Percentiles rank a stretch among this genome's conserved stretches.
These are phyloP conservation scores for Boulengeromyrus knoepffleri DNA, from an alignment of 2,113 vertebrate species.

Conservation along the genomic window DNA sequence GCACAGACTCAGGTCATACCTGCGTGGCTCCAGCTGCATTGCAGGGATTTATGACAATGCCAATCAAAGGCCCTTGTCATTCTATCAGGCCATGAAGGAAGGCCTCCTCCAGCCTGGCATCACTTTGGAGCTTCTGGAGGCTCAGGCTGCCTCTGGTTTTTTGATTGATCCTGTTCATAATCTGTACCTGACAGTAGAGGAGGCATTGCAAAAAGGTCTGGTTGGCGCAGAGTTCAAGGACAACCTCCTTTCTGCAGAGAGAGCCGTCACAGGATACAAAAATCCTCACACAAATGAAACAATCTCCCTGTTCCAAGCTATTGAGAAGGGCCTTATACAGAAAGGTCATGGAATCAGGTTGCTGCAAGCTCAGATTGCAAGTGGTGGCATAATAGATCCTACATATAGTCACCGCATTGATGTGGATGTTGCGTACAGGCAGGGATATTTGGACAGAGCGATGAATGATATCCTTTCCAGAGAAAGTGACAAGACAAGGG, in stretches of 20 bases:
- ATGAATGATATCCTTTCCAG: slow-evolving; percentile 77
- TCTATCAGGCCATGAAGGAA: too few species aligned
- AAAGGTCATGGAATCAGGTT: slow-evolving; percentile 84
- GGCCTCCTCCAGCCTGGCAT: too few species aligned
- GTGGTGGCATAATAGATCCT: slow-evolving; percentile 90
- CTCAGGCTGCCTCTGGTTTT: slow-evolving; percentile 66
- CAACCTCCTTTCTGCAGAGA: slow-evolving; percentile 41
- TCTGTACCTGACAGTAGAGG: slow-evolving; percentile 72
- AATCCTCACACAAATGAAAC: slow-evolving; percentile 89
- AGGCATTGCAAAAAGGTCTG: slow-evolving; percentile 76
- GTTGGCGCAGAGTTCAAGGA: slow-evolving; percentile 88
- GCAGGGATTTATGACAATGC: too few species aligned
- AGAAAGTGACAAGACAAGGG: slow-evolving; percentile 74
- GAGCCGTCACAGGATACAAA: slow-evolving; percentile 33
- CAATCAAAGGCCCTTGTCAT: too few species aligned
- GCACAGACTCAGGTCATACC: too few species aligned
- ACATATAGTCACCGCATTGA: slow-evolving; percentile 82
- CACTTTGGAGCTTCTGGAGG: too few species aligned
- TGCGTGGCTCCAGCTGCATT: too few species aligned
- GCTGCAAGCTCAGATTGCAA: slow-evolving; percentile 92
- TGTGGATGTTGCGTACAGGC: slow-evolving; percentile 74
- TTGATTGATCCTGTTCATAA: slow-evolving; percentile 89
- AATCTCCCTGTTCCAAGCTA: slow-evolving; percentile 62
- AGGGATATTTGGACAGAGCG: slow-evolving; percentile 79
- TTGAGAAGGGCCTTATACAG: slow-evolving; percentile 66